phyloP scores from a whole-genome alignment of 2,888 invertebrate species.

The Megalurothrips usitatus region DNA sequence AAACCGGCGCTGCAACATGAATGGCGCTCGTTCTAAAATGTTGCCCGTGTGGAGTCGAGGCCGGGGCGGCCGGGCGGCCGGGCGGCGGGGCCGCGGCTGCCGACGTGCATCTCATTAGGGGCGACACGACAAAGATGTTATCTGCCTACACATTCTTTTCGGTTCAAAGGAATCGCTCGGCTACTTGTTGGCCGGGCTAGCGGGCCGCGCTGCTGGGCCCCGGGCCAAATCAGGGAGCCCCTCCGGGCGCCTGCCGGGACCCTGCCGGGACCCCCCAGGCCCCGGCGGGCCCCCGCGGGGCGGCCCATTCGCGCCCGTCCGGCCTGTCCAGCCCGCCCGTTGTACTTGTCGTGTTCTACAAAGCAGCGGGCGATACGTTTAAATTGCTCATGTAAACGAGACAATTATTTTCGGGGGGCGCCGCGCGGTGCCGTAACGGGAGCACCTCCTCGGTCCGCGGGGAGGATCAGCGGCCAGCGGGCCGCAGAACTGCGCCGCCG shows the following conservation, averaged over 20 bases:
- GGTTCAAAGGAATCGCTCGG: slow-evolving; percentile 23
- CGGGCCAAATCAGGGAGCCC: neutral
- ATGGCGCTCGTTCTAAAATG: neutral
- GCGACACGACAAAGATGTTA: slow-evolving; percentile 20
- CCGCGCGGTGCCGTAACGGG: neutral
- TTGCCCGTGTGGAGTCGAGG: neutral
- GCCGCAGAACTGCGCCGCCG: too few relatives aligned
- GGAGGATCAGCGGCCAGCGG: neutral
- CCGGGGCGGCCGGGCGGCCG: too few relatives aligned
- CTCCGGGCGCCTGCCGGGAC: neutral
- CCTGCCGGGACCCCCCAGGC: neutral
- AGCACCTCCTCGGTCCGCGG: neutral
- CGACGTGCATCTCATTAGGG: slow-evolving; percentile 10
- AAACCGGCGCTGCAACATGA: neutral
- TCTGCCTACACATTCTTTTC: slow-evolving; percentile 18
- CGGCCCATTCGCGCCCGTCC: too few relatives aligned
- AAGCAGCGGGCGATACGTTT: slow-evolving; percentile 13
- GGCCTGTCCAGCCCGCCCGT: neutral
- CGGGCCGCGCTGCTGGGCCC: neutral
- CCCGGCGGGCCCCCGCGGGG: neutral
- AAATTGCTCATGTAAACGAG: slow-evolving; percentile 26
- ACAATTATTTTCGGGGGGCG: slow-evolving; percentile 12
- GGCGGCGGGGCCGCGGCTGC: too few relatives aligned
- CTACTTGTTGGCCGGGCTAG: neutral
- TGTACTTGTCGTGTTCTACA: slow-evolving; percentile 26